phyloP scores from a whole-genome alignment of 2,888 invertebrate genomes.

The Tachina lurida region DNA sequence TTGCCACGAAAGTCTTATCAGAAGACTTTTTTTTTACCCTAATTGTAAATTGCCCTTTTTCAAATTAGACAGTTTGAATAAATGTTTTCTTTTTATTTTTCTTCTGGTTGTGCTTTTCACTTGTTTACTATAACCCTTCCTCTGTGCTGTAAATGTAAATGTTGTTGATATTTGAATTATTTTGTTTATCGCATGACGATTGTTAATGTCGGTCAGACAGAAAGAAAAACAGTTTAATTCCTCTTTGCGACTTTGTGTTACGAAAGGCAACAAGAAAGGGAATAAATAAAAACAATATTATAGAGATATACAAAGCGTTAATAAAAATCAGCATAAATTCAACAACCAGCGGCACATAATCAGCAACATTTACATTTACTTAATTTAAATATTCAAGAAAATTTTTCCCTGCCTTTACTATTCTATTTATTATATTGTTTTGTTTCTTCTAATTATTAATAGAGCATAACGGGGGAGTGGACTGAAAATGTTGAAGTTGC shows the following conservation, averaged over 20 bases:
- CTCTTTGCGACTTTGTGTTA: constrained; percentile 14
- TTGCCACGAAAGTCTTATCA: neutral
- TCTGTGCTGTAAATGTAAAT: neutral
- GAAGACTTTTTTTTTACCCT: constrained; percentile 1
- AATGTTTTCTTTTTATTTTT: constrained; percentile 16
- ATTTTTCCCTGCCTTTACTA: neutral
- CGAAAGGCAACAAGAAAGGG: neutral
- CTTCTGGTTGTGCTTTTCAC: neutral
- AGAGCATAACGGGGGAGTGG: neutral
- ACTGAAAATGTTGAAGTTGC: too few species aligned
- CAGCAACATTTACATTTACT: constrained; percentile 62
- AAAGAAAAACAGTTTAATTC: constrained; percentile 42
- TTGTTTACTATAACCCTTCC: constrained; percentile 6
- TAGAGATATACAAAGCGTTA: constrained; percentile 28
- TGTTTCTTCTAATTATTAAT: neutral
- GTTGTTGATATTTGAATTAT: constrained; percentile 17
- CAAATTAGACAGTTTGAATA: constrained; percentile 35
- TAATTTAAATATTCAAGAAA: constrained; percentile 60
- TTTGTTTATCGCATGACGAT: constrained; percentile 13
- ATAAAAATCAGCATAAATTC: constrained; percentile 67
- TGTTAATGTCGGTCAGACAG: constrained; percentile 58
- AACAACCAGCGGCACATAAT: constrained; percentile 64
- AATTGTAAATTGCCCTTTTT: constrained; percentile 17
- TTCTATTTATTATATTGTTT: neutral
- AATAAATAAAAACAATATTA: neutral